Evolutionary conservation across 1,140 invertebrate species (phyloP).

Genomic region (Ericerus pela): DNA sequence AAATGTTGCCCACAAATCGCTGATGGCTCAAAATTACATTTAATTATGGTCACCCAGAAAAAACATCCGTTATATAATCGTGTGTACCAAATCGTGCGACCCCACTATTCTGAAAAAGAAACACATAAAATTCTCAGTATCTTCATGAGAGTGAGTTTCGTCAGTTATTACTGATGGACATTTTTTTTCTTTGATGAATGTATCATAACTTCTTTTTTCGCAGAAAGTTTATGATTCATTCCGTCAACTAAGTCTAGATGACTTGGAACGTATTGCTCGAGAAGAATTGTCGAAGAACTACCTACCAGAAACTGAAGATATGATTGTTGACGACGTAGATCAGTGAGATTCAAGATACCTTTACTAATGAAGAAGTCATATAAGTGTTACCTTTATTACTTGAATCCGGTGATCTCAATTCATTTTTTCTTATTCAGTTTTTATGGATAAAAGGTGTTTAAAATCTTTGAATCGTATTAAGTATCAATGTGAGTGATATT

Average conservation of each 20-base stretch:
- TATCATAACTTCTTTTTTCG: background rate
- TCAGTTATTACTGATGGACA: background rate
- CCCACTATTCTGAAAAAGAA: background rate
- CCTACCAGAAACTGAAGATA: too few species aligned
- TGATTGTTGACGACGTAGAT: background rate
- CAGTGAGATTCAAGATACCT: background rate
- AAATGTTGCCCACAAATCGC: background rate
- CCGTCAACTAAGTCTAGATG: background rate
- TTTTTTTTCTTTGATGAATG: background rate
- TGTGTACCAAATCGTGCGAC: background rate
- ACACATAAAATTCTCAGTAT: background rate
- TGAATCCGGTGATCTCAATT: too few species aligned
- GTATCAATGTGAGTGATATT: too few species aligned
- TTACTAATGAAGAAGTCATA: background rate
- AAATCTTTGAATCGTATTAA: too few species aligned
- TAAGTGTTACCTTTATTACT: too few species aligned
- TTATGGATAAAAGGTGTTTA: too few species aligned
- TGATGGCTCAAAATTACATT: background rate
- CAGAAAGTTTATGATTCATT: slow-evolving; percentile 3
- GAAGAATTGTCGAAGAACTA: background rate
- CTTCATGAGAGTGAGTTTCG: background rate
- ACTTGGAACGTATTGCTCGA: background rate
- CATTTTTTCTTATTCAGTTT: too few species aligned
- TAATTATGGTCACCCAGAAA: background rate
- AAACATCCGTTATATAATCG: background rate